Base-by-base conservation (phyloP, 2,113 vertebrate genomes). In the Scomber japonicus region DNA sequence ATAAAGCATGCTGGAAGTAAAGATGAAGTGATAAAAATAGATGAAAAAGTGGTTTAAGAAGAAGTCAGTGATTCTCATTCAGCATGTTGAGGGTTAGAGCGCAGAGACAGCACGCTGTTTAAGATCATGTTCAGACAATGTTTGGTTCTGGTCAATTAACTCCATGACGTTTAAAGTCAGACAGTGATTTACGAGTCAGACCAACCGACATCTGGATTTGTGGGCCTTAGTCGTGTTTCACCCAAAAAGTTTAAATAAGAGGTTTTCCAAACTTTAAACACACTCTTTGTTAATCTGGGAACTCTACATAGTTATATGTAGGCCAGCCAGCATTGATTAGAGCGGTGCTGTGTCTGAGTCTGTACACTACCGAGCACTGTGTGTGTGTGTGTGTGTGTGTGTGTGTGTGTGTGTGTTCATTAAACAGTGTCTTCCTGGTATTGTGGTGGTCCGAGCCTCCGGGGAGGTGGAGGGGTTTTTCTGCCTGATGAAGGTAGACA, bases 361-460 rank as follows among this genome's bases (percentile, higher is more conserved):
- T 71, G 60, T 74, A n/a, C 40, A 46, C 6, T 35, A 35, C 35
- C 1, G 21, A 21, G 21, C 1, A 21, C 21, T 21, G 21, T 48
- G 17, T 71, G 16, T 11, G 17, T 21, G 27, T 76, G 75, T 67
- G 71, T 48, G 13, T 10, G 9, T 62, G 55, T 53, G 55, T 59
- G 44, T 62, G 53, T 70, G 46, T 48, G 35, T 81, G 71, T 69
- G 49, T 60, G 62, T 82, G 59, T 70, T 61, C 49, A 27, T 77
- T 56, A 50, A 71, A 72, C 66, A 56, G 27, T 66, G 7, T 86
- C 84, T 87, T 90, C 90, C 87, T 92, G 81, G 72, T 68, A 89
- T 92, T 92, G 90, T 92, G 46, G 8, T 5, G 62, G 70, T 63
- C 44, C 0, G 73, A 44, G 78, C 71, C 74, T 31, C 0, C 21